These are phyloP conservation scores for Ligdia adustata DNA, from an alignment of 2,888 invertebrate species.

Conservation along the genomic window DNA sequence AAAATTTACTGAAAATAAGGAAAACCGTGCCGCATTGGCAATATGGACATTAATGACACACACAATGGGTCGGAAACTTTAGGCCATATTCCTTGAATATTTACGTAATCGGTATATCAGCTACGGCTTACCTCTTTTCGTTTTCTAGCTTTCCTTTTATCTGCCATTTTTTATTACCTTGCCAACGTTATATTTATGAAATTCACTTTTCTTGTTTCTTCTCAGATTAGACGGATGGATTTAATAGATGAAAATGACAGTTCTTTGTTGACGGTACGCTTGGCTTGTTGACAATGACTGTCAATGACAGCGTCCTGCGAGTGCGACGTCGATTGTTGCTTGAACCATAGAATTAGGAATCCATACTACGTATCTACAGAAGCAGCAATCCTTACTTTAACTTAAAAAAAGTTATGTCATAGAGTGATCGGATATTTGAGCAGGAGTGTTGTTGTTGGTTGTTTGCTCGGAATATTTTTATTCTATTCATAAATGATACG, in stretches of 20 bases:
- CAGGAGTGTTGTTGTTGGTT: too few species aligned
- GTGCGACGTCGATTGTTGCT: too few species aligned
- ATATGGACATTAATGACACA: constrained; percentile 29
- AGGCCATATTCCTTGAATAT: background rate
- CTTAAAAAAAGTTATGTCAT: too few species aligned
- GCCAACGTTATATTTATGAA: constrained; percentile 57
- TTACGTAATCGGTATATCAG: background rate
- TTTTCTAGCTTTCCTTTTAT: constrained; percentile 78
- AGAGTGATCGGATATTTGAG: too few species aligned
- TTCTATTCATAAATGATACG: too few species aligned
- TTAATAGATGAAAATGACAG: too few species aligned
- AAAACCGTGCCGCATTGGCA: constrained; percentile 42
- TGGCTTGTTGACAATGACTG: too few species aligned
- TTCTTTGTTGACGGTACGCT: constrained; percentile 12
- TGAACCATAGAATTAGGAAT: too few species aligned
- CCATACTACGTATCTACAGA: too few species aligned
- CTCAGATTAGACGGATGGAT: constrained; percentile 37
- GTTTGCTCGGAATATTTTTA: too few species aligned
- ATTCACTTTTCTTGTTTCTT: constrained; percentile 42
- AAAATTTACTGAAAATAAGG: constrained; percentile 19
- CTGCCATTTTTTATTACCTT: constrained; percentile 72
- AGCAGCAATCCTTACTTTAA: too few species aligned
- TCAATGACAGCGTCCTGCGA: too few species aligned
- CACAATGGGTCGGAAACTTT: background rate
- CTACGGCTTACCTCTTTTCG: constrained; percentile 73